Evolutionary conservation across 2,797 vertebrate genomes (phyloP).

Genomic region (Agapornis canus): DNA sequence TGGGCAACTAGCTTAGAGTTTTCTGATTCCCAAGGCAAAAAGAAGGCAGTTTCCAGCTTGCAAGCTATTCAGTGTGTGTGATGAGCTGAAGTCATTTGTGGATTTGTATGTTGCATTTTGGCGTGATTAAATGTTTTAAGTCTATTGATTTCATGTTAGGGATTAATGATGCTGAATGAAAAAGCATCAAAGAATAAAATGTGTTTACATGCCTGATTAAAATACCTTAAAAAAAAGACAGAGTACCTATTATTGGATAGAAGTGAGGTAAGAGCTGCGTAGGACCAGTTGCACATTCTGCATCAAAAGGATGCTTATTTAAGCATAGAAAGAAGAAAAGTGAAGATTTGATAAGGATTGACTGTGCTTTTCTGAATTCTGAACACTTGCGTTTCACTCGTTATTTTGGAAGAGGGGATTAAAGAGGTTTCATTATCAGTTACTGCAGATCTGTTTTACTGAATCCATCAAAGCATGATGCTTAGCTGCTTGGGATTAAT

Average conservation of each 20-base stretch:
- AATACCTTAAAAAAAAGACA: slow-evolving; percentile 22
- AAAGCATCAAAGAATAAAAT: slow-evolving; percentile 58
- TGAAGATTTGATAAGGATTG: slow-evolving; percentile 43
- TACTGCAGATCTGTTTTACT: slow-evolving; percentile 28
- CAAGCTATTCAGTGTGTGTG: slow-evolving; percentile 17
- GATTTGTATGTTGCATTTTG: slow-evolving; percentile 57
- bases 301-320: background rate
- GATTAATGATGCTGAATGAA: slow-evolving; percentile 71
- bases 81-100: slow-evolving; percentile 59
- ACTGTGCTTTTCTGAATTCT: slow-evolving; percentile 22
- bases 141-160: slow-evolving; percentile 71
- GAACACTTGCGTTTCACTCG: background rate
- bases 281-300: background rate
- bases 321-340: slow-evolving; percentile 12
- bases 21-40: slow-evolving; percentile 37
- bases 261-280: background rate
- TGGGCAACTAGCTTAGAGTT: background rate
- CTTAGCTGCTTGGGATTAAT: slow-evolving; percentile 56
- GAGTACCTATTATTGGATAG: slow-evolving; percentile 28
- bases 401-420: slow-evolving; percentile 49
- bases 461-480: slow-evolving; percentile 50
- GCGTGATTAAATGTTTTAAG: slow-evolving; percentile 67
- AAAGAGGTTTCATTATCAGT: slow-evolving; percentile 57
- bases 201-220: slow-evolving; percentile 59
- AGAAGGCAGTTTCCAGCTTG: slow-evolving; percentile 23